Evolutionary conservation across 2,113 vertebrate genomes (phyloP).

Genomic region (Tringa solitaria): DNA sequence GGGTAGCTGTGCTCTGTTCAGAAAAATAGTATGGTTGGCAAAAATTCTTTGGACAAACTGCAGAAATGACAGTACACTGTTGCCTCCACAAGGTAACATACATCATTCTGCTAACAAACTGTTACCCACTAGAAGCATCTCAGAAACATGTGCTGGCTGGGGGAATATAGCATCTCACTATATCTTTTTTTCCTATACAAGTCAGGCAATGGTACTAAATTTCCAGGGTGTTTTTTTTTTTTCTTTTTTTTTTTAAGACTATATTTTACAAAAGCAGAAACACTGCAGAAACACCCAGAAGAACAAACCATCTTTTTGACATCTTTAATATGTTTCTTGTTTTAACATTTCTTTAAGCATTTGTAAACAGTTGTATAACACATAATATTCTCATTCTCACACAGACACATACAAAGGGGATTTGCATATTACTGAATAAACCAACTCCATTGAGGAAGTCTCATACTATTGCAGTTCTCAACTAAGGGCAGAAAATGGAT

Average conservation of each 20-base stretch:
- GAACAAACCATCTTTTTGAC: not conserved
- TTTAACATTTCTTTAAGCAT: not conserved
- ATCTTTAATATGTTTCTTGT: not conserved
- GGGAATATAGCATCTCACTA: not conserved
- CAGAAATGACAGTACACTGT: slow-evolving; percentile 19
- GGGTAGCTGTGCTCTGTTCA: not conserved
- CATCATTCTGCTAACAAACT: slow-evolving; percentile 52
- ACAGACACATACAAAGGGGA: not conserved
- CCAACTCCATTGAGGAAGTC: not conserved
- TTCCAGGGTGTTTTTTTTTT: not conserved
- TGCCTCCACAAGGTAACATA: slow-evolving; percentile 7
- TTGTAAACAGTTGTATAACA: not conserved
- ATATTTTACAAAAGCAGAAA: slow-evolving; percentile 14
- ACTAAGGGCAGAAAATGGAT: not conserved
- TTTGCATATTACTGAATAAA: not conserved
- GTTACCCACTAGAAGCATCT: slow-evolving; percentile 23
- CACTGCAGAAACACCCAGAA: not conserved
- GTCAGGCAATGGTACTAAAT: not conserved
- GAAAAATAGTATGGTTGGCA: slow-evolving; percentile 34
- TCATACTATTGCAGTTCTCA: not conserved
- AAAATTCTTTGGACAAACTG: slow-evolving; percentile 31
- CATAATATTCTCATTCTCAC: not conserved
- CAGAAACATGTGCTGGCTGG: slow-evolving; percentile 6
- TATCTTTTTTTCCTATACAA: not conserved
- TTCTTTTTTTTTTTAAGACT: not conserved